These are phyloP conservation scores for Salpingus planirostris DNA, from an alignment of 2,888 invertebrate species.

Conservation along the genomic window DNA sequence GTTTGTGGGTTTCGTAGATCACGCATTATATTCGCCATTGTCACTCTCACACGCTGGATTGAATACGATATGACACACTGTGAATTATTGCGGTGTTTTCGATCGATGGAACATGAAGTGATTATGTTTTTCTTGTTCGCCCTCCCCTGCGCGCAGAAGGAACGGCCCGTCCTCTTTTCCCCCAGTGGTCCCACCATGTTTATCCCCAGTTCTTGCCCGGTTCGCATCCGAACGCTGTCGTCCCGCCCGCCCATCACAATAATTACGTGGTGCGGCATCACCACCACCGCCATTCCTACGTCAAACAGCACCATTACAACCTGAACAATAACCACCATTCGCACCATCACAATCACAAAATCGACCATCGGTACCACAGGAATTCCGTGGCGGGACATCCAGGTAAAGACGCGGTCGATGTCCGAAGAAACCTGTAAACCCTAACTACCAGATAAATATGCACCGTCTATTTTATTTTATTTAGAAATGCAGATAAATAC, in stretches of 20 bases:
- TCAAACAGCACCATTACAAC: slow-evolving; percentile 47
- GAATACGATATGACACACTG: too few relatives aligned
- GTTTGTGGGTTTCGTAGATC: too few relatives aligned
- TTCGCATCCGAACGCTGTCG: slow-evolving; percentile 67
- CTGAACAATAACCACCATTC: slow-evolving; percentile 54
- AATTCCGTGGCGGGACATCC: slow-evolving; percentile 50
- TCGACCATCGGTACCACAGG: slow-evolving; percentile 53
- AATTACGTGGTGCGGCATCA: too few relatives aligned
- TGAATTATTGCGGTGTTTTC: too few relatives aligned
- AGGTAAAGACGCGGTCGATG: too few relatives aligned
- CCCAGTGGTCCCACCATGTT: slow-evolving; percentile 92
- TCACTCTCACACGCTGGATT: slow-evolving; percentile 18
- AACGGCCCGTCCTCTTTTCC: slow-evolving; percentile 76
- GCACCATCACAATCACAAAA: slow-evolving; percentile 51
- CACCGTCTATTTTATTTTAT: too few relatives aligned
- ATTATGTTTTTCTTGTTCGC: slow-evolving; percentile 13
- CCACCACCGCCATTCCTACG: slow-evolving; percentile 41
- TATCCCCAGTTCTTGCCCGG: slow-evolving; percentile 90
- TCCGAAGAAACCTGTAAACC: too few relatives aligned
- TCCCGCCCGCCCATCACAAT: slow-evolving; percentile 46
- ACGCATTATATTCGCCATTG: too few relatives aligned
- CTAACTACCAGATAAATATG: too few relatives aligned
- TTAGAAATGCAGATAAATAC: too few relatives aligned
- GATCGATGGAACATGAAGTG: slow-evolving; percentile 5
- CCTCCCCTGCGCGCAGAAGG: slow-evolving; percentile 37